Conservation (phyloP, 2,113 vertebrate genomes). For the Castor canadensis region DNA sequence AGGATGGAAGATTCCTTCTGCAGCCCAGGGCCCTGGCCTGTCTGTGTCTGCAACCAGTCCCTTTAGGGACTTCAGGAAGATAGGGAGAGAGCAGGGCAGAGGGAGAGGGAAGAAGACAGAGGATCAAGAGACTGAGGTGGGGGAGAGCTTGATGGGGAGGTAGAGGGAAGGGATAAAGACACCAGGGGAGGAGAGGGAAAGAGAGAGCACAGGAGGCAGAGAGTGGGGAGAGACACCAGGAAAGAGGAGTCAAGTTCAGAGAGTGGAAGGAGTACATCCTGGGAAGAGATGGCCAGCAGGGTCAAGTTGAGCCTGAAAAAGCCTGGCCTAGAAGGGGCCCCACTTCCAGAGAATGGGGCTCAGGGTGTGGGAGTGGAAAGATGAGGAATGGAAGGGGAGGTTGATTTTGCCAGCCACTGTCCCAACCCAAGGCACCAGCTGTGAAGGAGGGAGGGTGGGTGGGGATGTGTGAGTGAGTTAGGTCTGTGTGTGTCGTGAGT, state of each 20-base stretch:
- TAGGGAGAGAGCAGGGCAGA: background rate
- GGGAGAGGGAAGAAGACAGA: too few relatives aligned
- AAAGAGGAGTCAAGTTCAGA: background rate
- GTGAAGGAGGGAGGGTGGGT: background rate
- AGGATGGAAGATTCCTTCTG: background rate
- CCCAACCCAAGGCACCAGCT: background rate
- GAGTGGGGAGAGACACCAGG: too few relatives aligned
- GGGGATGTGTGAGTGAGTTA: background rate
- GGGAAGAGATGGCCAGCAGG: background rate
- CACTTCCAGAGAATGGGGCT: background rate
- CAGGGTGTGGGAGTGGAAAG: too few relatives aligned
- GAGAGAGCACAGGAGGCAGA: too few relatives aligned
- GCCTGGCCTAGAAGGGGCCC: background rate
- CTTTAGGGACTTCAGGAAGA: background rate
- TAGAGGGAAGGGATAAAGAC: background rate
- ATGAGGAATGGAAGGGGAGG: accelerated
- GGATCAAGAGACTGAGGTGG: background rate
- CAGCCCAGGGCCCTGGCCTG: background rate
- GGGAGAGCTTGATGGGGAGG: background rate
- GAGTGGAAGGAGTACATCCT: background rate
- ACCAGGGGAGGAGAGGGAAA: background rate
- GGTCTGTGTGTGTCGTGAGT: background rate
- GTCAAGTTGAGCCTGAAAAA: background rate
- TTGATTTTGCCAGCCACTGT: background rate
- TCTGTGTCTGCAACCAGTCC: background rate